These are phyloP conservation scores for Chionoecetes opilio DNA, from an alignment of 1,140 invertebrate species.

Conservation along the genomic window DNA sequence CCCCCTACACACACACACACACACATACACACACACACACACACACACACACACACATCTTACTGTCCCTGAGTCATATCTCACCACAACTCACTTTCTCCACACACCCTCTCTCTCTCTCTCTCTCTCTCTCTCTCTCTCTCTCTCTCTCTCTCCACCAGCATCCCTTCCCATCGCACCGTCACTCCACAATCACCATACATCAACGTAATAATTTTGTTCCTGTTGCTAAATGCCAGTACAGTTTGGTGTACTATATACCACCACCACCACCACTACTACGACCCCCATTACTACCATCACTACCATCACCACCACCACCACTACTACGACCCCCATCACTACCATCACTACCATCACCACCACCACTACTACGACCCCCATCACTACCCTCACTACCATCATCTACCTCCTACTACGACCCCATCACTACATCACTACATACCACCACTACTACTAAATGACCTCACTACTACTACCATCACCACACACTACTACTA, in stretches of 20 bases:
- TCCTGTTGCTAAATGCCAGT: not conserved
- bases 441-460: too few species aligned
- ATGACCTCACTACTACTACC: not conserved
- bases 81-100: not conserved
- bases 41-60: conserved; percentile 16
- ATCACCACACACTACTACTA: not conserved
- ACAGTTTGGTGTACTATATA: not conserved
- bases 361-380: not conserved
- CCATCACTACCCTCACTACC: not conserved
- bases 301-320: not conserved
- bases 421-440: too few species aligned
- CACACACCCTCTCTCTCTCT: not conserved
- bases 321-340: not conserved
- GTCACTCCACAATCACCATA: conserved; percentile 8
- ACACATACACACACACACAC: not conserved
- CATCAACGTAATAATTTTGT: not conserved
- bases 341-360: not conserved
- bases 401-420: not conserved
- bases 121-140: conserved; percentile 17
- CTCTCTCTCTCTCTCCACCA: not conserved
- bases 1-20: too few species aligned
- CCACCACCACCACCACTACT: not conserved
- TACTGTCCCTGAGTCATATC: conserved; percentile 8
- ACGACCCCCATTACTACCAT: not conserved
- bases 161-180: not conserved